These are phyloP conservation scores for Noctua comes DNA, from an alignment of 2,888 invertebrate species.

Conservation along the genomic window DNA sequence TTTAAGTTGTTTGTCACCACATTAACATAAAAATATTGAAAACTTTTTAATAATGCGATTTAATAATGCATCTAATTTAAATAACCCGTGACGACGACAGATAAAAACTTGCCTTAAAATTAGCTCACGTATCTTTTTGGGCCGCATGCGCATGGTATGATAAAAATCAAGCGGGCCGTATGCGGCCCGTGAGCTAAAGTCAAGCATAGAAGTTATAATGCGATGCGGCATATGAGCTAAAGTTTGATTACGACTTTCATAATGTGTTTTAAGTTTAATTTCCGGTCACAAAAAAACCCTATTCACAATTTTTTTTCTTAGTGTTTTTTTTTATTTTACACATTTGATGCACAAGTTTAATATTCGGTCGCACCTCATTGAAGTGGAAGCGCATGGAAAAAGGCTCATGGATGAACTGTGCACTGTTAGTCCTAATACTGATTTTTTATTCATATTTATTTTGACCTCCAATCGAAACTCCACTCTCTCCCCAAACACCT, in stretches of 20 bases:
- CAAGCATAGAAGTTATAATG: background rate
- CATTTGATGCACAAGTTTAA: background rate
- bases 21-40: background rate
- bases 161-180: background rate
- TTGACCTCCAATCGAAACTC: background rate
- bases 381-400: constrained; percentile 3
- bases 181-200: background rate
- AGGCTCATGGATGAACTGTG: constrained; percentile 1
- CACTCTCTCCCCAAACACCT: background rate
- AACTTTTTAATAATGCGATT: background rate
- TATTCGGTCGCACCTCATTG: background rate
- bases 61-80: background rate
- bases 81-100: background rate
- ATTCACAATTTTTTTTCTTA: background rate
- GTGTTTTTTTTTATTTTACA: background rate
- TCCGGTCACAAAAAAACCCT: background rate
- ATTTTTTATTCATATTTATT: background rate
- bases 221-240: background rate
- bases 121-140: background rate
- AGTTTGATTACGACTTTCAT: background rate
- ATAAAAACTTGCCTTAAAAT: background rate
- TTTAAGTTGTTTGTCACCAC: background rate
- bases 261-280: background rate
- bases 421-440: constrained; percentile 11
- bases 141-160: background rate